Conservation (phyloP, 2,113 vertebrate genomes). For the Burhinus oedicnemus region DNA sequence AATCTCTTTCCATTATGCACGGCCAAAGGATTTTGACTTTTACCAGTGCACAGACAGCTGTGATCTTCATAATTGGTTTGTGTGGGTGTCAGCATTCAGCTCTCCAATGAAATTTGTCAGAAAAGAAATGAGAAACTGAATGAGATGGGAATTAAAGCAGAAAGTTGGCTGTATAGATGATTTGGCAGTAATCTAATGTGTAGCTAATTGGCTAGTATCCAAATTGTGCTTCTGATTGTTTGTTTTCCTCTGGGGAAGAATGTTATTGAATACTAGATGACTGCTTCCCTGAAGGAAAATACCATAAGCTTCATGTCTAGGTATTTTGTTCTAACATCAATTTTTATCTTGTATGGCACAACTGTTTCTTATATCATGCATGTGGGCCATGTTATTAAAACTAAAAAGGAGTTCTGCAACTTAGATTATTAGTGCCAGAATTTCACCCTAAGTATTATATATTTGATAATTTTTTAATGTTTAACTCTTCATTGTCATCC, state of each 20-base stretch:
- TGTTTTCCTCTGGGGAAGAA: conserved; percentile 25
- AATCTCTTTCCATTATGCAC: background rate
- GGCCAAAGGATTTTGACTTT: background rate
- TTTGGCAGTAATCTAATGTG: conserved; percentile 50
- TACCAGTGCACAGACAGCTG: background rate
- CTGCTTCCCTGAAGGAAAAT: background rate
- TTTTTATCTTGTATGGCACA: background rate
- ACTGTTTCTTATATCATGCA: background rate
- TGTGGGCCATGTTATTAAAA: background rate
- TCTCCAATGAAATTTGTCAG: conserved; percentile 29
- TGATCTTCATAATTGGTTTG: background rate
- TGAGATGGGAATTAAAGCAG: conserved; percentile 42
- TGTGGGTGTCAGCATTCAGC: conserved; percentile 17
- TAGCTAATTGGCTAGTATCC: conserved; percentile 48
- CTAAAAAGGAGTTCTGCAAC: background rate
- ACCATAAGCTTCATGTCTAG: background rate
- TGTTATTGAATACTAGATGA: background rate
- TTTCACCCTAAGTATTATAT: background rate
- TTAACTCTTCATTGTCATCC: background rate
- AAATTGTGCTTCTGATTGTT: conserved; percentile 32
- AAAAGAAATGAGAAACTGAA: conserved; percentile 18
- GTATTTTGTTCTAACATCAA: background rate
- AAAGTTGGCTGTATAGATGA: conserved; percentile 31
- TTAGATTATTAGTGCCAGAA: background rate
- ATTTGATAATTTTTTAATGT: background rate